phyloP scores from a whole-genome alignment of 2,113 vertebrate genomes.

The Abramis brama region DNA sequence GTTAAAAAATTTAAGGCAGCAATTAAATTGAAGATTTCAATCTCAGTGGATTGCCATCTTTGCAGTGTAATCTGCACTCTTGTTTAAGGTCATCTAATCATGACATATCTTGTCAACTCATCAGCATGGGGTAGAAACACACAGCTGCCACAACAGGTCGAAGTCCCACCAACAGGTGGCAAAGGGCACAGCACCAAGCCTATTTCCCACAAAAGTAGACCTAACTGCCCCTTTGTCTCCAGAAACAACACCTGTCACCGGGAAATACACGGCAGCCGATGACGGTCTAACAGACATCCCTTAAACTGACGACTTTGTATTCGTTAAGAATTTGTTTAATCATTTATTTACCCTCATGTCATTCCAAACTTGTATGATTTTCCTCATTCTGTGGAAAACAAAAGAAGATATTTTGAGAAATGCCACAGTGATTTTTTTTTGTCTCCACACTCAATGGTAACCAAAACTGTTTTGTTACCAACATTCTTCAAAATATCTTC shows the following conservation, averaged over 20 bases:
- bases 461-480: background rate
- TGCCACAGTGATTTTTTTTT: no score
- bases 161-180: background rate
- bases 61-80: background rate
- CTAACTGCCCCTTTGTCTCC: conserved; percentile 8
- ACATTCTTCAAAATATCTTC: background rate
- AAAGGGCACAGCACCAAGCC: background rate
- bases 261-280: background rate
- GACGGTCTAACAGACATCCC: background rate
- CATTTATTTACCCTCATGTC: background rate
- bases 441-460: background rate
- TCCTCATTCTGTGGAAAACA: no score
- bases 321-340: background rate
- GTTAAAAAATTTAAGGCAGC: background rate
- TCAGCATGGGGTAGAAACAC: background rate
- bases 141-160: background rate
- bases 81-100: background rate
- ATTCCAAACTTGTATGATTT: background rate
- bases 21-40: background rate
- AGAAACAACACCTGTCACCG: background rate
- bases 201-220: background rate
- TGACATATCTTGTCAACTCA: background rate
- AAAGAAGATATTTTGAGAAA: no score
- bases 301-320: background rate
- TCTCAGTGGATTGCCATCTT: background rate